Base-by-base conservation (phyloP, 2,888 invertebrate genomes). In the Epirrhoe alternata region DNA sequence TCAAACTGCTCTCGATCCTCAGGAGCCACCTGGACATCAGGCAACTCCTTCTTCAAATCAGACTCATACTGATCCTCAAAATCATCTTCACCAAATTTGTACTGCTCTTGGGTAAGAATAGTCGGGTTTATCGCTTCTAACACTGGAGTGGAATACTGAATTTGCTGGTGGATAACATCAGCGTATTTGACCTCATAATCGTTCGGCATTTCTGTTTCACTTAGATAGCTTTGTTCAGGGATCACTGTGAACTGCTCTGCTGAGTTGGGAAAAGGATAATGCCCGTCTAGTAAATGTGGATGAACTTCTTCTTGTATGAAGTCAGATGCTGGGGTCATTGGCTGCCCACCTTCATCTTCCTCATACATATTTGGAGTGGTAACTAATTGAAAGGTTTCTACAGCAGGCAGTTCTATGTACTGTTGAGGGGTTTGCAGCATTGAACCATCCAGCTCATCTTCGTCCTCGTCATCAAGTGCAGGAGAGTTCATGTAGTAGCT, bases 361-460 rank as follows among this genome's bases (percentile, higher is more conserved):
- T 95, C 95, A 65, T 95, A 95, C 60, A 94, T 82, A 73, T 91
- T 89, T 57, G 93, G 92, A 8, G 94, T 92, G 7, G 95, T 93
- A 12, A 95, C 93, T 71, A 96, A 81, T 75, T 96, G 95, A 78
- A 95, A 96, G 4, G 94, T 91, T 81, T 95, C 95, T 6, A 94
- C 91, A 6, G 94, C 92, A 55, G 94, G 94, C 59, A 96, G 87
- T 73, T 95, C 92, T 38, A 95, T 87, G 76, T 95, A 96, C 64
- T 95, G 88, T 45, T 88, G 93, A 0, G 94, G 92, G 58, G 95
- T 84, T 69, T 92, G 90, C 5, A 88, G 86, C 12, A 94, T 77
- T 6, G 92, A 84, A 6, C 89, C 85, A 52, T 93, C 90, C 7
- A 92, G 73, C 60, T 94, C 93, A 68, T 94, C 93, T 69, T 92